Percentiles rank a stretch among this genome's conserved stretches.
phyloP scores from a whole-genome alignment of 2,888 invertebrate species.

The Ryuthela nishihirai region DNA sequence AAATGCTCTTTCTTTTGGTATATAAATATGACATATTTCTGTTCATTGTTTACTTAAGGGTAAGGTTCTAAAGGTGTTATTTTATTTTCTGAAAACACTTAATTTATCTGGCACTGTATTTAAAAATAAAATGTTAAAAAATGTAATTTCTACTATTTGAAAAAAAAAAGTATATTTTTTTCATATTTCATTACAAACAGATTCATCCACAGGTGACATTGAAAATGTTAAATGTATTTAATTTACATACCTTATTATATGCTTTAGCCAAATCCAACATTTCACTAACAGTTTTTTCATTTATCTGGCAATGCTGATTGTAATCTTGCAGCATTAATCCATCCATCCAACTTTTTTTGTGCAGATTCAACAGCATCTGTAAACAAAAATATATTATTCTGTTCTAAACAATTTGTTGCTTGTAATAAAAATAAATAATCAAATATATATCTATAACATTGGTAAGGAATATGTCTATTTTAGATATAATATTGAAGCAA shows the following conservation, averaged over 20 bases:
- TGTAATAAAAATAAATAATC: no score
- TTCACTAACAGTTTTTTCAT: slow-evolving; percentile 89
- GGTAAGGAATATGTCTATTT: not conserved
- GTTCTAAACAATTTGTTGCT: no score
- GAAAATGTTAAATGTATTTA: not conserved
- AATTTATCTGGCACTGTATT: not conserved
- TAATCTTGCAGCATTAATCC: slow-evolving; percentile 87
- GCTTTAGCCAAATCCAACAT: slow-evolving; percentile 97
- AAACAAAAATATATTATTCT: slow-evolving; percentile 10
- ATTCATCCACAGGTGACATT: not conserved
- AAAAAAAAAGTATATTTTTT: not conserved
- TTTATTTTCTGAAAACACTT: no score
- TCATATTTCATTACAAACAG: not conserved
- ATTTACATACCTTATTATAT: slow-evolving; percentile 74
- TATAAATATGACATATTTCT: no score
- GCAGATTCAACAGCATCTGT: slow-evolving; percentile 90
- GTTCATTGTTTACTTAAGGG: no score
- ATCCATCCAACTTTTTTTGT: slow-evolving; percentile 99
- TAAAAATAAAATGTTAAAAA: not conserved
- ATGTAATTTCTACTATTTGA: not conserved
- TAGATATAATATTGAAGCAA: not conserved
- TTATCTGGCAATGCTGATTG: slow-evolving; percentile 80
- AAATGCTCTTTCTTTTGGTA: no score
- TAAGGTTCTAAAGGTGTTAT: no score
- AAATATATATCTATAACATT: no score